Conservation (phyloP, 1,140 invertebrate species). For the Lepidurus couesii region DNA sequence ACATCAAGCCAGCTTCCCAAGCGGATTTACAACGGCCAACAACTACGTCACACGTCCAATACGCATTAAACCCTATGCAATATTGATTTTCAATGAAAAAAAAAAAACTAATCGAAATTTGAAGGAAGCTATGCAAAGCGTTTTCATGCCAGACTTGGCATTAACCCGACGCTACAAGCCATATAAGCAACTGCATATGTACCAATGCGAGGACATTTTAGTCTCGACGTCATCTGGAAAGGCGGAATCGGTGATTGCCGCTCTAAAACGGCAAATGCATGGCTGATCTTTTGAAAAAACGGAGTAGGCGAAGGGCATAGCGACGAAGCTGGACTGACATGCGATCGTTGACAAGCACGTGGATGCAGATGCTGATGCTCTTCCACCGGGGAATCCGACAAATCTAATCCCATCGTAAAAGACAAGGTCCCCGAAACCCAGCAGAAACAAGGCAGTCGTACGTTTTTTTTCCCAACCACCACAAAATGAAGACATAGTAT, state of each 20-base stretch:
- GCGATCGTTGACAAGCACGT: not conserved
- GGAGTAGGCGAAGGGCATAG: not conserved
- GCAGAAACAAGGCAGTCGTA: not conserved
- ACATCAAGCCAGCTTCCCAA: not conserved
- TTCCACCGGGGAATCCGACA: slow-evolving; percentile 16
- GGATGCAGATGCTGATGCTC: not conserved
- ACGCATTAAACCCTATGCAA: not conserved
- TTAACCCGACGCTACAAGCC: not conserved
- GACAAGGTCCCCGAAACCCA: not conserved
- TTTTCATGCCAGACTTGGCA: not conserved
- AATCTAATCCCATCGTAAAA: not conserved
- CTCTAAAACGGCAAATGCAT: not conserved
- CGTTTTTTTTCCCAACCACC: not conserved
- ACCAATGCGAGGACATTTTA: slow-evolving; percentile 7
- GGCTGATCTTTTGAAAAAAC: slow-evolving; percentile 6
- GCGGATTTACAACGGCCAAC: not conserved
- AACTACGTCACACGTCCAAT: not conserved
- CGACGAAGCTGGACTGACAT: not conserved
- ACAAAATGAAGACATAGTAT: not conserved
- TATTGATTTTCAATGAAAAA: not conserved
- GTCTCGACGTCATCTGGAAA: not conserved
- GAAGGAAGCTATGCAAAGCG: not conserved
- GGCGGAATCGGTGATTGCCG: slow-evolving; percentile 12
- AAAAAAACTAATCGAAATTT: not conserved
- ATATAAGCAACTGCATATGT: not conserved